Percentiles rank a stretch among this genome's conserved stretches.
Conservation (phyloP, 2,888 invertebrate genomes). For the Anticlea derivata region DNA sequence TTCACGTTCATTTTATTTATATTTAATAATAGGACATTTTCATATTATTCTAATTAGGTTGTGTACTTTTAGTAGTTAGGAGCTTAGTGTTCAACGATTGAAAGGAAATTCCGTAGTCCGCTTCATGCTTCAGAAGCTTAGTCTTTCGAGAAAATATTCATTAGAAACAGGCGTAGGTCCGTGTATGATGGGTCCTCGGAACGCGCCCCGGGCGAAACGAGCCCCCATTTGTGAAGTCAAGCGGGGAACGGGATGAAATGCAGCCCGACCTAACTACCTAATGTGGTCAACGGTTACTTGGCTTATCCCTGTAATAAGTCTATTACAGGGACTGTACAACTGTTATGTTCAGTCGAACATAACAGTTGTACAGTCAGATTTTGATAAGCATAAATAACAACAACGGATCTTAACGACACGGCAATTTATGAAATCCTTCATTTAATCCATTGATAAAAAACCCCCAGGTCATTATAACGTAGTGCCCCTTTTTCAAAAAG, state of each 20-base stretch:
- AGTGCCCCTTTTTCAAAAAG: no score
- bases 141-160: slow-evolving; percentile 22
- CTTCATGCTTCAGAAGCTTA: neutral
- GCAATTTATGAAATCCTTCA: no score
- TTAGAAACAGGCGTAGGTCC: slow-evolving; percentile 23
- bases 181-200: slow-evolving; percentile 31
- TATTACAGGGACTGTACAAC: no score
- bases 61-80: neutral
- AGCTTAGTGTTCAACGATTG: no score
- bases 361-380: no score
- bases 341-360: no score
- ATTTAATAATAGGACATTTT: no score
- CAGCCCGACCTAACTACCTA: slow-evolving; percentile 24
- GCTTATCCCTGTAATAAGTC: neutral
- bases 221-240: slow-evolving; percentile 44
- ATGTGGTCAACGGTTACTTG: slow-evolving; percentile 17
- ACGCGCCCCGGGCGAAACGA: slow-evolving; percentile 31
- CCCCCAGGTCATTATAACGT: no score
- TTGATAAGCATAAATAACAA: no score
- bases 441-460: no score
- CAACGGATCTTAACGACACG: no score
- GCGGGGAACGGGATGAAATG: slow-evolving; percentile 50
- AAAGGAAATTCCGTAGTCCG: neutral
- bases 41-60: neutral
- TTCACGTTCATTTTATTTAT: no score